Evolutionary conservation across 1,140 invertebrate genomes (phyloP).

Genomic region (Drosophila lini): DNA sequence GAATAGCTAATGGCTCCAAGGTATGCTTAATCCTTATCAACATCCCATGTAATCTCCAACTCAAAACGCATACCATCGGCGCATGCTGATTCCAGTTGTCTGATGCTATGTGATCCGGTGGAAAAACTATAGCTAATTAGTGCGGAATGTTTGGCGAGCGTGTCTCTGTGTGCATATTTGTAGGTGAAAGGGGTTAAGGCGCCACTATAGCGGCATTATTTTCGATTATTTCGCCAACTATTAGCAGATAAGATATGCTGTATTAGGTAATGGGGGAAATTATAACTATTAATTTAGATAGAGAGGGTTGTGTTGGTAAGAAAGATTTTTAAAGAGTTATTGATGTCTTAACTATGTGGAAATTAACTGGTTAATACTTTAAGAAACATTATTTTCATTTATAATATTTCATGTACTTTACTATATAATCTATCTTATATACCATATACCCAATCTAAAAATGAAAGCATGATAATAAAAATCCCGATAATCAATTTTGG

Average conservation of each 20-base stretch:
- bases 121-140: slow-evolving; percentile 41
- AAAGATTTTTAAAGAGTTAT: neutral
- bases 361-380: no score
- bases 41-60: slow-evolving; percentile 42
- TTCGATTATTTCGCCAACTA: slow-evolving; percentile 24
- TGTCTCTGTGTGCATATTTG: slow-evolving; percentile 40
- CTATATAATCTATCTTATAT: neutral
- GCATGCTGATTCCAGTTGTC: slow-evolving; percentile 39
- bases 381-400: neutral
- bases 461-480: neutral
- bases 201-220: slow-evolving; percentile 19
- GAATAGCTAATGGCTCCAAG: slow-evolving; percentile 36
- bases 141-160: slow-evolving; percentile 44
- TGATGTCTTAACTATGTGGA: no score
- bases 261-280: neutral
- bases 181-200: slow-evolving; percentile 48
- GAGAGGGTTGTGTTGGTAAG: neutral
- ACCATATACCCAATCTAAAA: neutral
- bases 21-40: slow-evolving; percentile 46
- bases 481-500: neutral
- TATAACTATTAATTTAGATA: no score
- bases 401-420: neutral
- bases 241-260: slow-evolving; percentile 31
- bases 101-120: slow-evolving; percentile 13
- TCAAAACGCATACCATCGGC: slow-evolving; percentile 34